Evolutionary conservation across 2,888 invertebrate species (phyloP).

Genomic region (Phragmatobia fuliginosa): DNA sequence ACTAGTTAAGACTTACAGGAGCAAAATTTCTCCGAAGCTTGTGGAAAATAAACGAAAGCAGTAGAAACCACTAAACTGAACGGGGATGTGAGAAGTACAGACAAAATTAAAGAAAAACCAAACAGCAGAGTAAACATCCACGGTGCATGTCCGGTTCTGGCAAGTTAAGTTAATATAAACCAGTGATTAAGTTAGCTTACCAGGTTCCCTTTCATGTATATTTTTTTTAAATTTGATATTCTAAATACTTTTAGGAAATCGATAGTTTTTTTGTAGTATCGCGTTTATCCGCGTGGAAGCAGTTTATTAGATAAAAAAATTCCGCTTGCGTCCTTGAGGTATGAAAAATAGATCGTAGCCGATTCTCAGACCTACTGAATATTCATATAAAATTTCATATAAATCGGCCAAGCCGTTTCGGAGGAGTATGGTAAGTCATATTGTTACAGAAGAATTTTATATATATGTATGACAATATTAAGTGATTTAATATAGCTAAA

Average conservation of each 20-base stretch:
- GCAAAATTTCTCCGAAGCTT: slow-evolving; percentile 43
- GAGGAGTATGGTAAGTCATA: no score
- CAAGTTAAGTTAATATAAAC: slow-evolving; percentile 55
- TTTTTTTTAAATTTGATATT: slow-evolving; percentile 24
- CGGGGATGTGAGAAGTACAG: slow-evolving; percentile 57
- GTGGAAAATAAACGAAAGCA: slow-evolving; percentile 49
- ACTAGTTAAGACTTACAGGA: slow-evolving; percentile 49
- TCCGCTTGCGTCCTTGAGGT: no score
- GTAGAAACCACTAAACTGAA: slow-evolving; percentile 48
- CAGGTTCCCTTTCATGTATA: slow-evolving; percentile 19
- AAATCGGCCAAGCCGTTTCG: no score
- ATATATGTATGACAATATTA: no score
- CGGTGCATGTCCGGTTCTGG: slow-evolving; percentile 44
- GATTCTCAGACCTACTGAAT: no score
- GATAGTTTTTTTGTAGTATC: neutral
- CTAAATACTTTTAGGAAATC: neutral
- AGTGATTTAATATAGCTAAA: no score
- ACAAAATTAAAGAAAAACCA: slow-evolving; percentile 66
- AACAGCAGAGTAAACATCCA: slow-evolving; percentile 57
- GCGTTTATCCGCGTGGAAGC: neutral
- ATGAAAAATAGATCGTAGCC: no score
- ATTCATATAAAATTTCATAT: no score
- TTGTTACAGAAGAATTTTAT: no score
- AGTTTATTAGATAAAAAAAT: no score
- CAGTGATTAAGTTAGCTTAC: slow-evolving; percentile 43